A percentile compares a stretch with the other conserved stretches of the same genome.
These are phyloP conservation scores for Halcyon badia DNA, from an alignment of 2,797 vertebrate species.

Conservation along the genomic window DNA sequence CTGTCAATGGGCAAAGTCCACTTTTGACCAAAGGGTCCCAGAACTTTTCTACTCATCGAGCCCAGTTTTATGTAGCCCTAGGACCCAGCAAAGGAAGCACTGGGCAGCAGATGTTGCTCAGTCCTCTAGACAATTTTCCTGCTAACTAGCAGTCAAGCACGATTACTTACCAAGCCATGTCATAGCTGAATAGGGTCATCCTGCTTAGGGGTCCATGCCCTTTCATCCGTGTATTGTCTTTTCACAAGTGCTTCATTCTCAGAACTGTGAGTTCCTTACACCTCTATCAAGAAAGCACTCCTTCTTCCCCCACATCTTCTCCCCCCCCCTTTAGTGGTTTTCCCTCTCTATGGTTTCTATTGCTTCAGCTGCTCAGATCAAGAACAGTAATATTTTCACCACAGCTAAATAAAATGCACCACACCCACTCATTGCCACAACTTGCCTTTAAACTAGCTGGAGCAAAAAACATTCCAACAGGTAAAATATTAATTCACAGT, in stretches of 20 bases:
- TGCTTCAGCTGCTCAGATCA: slow-evolving; percentile 36
- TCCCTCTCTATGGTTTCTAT: neutral
- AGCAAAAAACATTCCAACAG: slow-evolving; percentile 15
- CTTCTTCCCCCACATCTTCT: neutral
- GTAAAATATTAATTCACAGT: slow-evolving; percentile 52
- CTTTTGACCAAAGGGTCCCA: neutral
- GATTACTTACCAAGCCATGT: neutral
- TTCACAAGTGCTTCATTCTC: neutral
- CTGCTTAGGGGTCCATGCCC: neutral
- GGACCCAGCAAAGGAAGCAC: neutral
- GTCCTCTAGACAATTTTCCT: neutral
- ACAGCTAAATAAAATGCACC: slow-evolving; percentile 37
- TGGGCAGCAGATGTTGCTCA: neutral
- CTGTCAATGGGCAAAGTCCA: neutral
- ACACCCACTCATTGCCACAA: slow-evolving; percentile 25
- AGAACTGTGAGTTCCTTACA: neutral
- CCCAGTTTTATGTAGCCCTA: accelerated
- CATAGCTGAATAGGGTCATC: neutral
- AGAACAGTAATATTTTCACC: neutral
- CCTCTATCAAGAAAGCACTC: neutral
- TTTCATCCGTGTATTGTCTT: neutral
- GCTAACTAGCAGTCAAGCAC: neutral
- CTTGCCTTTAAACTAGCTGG: slow-evolving; percentile 45
- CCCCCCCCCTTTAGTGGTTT: neutral
- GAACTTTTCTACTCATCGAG: neutral